Base-by-base conservation (phyloP, 2,113 vertebrate genomes). In the Ciconia maguari region DNA sequence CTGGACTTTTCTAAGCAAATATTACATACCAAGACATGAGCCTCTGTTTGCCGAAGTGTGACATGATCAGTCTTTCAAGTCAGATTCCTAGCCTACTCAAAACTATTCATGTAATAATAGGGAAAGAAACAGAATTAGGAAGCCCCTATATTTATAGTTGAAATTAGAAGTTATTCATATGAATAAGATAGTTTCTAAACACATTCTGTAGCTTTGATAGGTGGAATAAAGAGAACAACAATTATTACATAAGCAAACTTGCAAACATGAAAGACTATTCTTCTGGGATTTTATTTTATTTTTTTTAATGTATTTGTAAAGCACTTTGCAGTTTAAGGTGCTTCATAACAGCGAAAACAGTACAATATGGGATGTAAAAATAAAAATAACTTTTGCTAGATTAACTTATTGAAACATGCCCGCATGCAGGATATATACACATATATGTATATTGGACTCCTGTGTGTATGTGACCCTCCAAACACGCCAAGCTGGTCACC, bases 321-420 rank as follows among this genome's bases (percentile, higher is more conserved):
- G 80, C 96, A 96, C 88, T 94, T 97, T 69, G 87, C 94, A 95
- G 51, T 90, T 97, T 96, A 97, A 96, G 80, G 95, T 96, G 94
- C 95, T 96, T 97, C 90, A 84, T 96, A 96, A 93, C 94, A 96
- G 94, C 95, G 96, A 95, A 94, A 94, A 88, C 93, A 95, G 90
- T 95, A 97, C 93, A 97, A 96, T 90, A 91, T 96, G 95, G 93
- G 96, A 96, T 97, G 96, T 96, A 95, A 96, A 97, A 97, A 95
- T 96, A 93, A 97, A 96, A 94, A 97, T 86, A 94, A 90, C 72
- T 96, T 93, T 97, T 93, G 89, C 95, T 97, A 97, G 91, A 84
- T 95, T 91, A 95, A 95, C 91, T 95, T 64, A 96, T 96, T 94
- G 91, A 93, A 69, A 94, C 96, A 96, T 96, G 94, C 96, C 96